Conservation (phyloP, 2,797 vertebrate species). For the Muraenolepis orangiensis region DNA sequence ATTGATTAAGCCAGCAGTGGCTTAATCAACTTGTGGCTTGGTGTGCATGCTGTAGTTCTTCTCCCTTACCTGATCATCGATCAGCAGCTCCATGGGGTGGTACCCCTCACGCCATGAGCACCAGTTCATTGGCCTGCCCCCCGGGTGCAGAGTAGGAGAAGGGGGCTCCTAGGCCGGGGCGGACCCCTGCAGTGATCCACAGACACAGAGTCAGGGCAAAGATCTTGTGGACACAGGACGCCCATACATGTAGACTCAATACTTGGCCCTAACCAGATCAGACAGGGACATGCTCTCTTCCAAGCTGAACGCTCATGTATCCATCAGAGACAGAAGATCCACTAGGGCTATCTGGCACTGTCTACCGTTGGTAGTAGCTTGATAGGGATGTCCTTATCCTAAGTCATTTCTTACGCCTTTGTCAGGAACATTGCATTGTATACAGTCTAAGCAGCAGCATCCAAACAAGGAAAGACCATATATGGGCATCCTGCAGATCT, state of each 20-base stretch:
- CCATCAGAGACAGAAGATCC: constrained; percentile 8
- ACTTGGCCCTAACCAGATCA: neutral
- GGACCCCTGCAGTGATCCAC: constrained; percentile 77
- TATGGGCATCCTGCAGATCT: neutral
- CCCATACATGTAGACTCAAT: constrained; percentile 76
- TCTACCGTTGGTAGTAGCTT: constrained; percentile 29
- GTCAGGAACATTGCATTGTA: constrained; percentile 37
- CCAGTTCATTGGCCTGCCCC: constrained; percentile 83
- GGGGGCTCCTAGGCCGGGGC: constrained; percentile 77
- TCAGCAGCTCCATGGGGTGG: constrained; percentile 82
- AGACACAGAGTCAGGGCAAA: constrained; percentile 82
- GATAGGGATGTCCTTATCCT: constrained; percentile 9
- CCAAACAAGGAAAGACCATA: neutral
- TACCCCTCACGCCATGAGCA: constrained; percentile 84
- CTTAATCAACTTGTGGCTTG: neutral
- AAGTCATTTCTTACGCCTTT: constrained; percentile 45
- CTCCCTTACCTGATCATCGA: constrained; percentile 73
- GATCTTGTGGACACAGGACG: constrained; percentile 76
- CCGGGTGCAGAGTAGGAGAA: constrained; percentile 84
- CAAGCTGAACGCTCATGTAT: neutral
- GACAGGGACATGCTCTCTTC: constrained; percentile 7
- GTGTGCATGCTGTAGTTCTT: neutral
- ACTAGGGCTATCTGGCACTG: constrained; percentile 11
- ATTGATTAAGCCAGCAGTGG: neutral
- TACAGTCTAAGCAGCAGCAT: constrained; percentile 19